Evolutionary conservation across 2,888 invertebrate species (phyloP).

Genomic region (Pyrrhosoma nymphula): DNA sequence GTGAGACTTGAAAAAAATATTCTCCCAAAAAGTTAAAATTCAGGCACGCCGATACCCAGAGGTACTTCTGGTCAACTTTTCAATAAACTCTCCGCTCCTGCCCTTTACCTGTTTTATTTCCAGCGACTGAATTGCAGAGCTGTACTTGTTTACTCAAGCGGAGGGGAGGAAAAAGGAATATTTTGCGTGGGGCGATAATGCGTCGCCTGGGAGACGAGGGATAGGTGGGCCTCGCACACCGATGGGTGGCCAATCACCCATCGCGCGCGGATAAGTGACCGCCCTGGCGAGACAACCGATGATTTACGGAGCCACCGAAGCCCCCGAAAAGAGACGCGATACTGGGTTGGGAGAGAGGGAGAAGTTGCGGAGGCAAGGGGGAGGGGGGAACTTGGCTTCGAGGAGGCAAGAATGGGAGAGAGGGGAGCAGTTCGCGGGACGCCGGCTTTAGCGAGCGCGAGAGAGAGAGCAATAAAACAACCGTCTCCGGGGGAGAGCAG

Average conservation of each 20-base stretch:
- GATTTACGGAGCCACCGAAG: slow-evolving; percentile 20
- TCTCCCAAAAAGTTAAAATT: too few relatives aligned
- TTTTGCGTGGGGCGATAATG: neutral
- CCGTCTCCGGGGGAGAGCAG: neutral
- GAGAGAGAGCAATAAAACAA: neutral
- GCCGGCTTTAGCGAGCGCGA: neutral
- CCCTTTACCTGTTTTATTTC: too few relatives aligned
- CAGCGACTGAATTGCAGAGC: too few relatives aligned
- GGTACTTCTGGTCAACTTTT: too few relatives aligned
- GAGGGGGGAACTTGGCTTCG: neutral
- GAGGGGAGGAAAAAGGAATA: too few relatives aligned
- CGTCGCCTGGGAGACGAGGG: neutral
- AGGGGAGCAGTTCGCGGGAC: neutral
- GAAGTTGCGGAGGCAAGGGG: neutral
- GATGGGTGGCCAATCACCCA: neutral
- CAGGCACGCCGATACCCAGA: too few relatives aligned
- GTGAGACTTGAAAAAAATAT: too few relatives aligned
- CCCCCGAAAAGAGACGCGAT: neutral
- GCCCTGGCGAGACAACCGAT: neutral
- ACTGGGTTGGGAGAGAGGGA: neutral
- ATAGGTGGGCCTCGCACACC: neutral
- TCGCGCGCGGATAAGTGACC: neutral
- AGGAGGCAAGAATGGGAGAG: neutral
- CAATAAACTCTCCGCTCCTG: too few relatives aligned
- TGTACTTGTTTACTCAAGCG: too few relatives aligned